Conservation (phyloP, 1,140 invertebrate genomes). For the Rhopalosiphum padi region DNA sequence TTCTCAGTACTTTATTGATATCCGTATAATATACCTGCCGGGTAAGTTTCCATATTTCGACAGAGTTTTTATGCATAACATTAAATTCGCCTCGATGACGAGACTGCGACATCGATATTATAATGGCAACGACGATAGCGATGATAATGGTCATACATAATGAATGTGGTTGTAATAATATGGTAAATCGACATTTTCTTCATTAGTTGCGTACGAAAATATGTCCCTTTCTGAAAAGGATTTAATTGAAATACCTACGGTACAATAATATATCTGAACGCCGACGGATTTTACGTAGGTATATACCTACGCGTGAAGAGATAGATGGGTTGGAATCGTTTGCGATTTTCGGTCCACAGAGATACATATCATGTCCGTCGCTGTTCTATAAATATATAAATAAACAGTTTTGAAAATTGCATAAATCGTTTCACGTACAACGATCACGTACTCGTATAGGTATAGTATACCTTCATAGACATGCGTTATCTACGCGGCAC, state of each 20-base stretch:
- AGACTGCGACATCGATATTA: too few relatives aligned
- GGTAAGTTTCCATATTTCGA: too few relatives aligned
- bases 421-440: slow-evolving; percentile 31
- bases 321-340: background rate
- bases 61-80: too few relatives aligned
- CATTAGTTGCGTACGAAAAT: background rate
- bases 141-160: too few relatives aligned
- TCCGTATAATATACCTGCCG: too few relatives aligned
- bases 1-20: too few relatives aligned
- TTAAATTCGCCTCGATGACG: too few relatives aligned
- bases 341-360: background rate
- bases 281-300: background rate
- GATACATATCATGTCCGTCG: background rate
- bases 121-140: too few relatives aligned
- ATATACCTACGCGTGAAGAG: background rate
- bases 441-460: background rate
- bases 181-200: background rate
- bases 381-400: slow-evolving; percentile 42
- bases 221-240: background rate
- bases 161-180: too few relatives aligned
- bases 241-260: background rate
- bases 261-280: background rate
- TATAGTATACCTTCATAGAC: too few relatives aligned
- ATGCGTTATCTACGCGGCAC: background rate
- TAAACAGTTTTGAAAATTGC: slow-evolving; percentile 33